Evolutionary conservation across 2,113 vertebrate species (phyloP), one percentile per base, ranked within the genome.

Genomic region (Nannospalax galili): DNA sequence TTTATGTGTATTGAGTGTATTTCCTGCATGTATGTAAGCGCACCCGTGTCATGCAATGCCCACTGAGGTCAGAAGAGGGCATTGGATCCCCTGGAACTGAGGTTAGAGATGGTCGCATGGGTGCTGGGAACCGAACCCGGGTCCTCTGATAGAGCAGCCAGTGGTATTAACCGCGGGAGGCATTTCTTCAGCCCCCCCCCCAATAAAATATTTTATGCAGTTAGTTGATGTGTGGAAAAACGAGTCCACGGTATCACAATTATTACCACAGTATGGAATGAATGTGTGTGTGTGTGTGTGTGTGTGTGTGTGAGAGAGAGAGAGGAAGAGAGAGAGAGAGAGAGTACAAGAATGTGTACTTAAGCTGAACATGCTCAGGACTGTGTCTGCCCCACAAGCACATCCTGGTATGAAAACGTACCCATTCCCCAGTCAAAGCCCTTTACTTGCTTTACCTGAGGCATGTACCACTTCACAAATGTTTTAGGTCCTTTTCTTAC

Each of bases 161-260:
- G n/a, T n/a, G n/a, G n/a, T n/a, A n/a, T n/a, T n/a, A n/a, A n/a
- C n/a, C n/a, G n/a, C n/a, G n/a, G n/a, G n/a, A n/a, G n/a, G n/a
- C n/a, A n/a, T n/a, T n/a, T n/a, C n/a, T n/a, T n/a, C n/a, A n/a
- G n/a, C n/a, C n/a, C n/a, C n/a, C n/a, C n/a, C n/a, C 42, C 4
- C 89, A 81, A 84, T 12, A 88, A 67, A 70, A n/a, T 37, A 56
- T 60, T 82, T 95, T 37, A 42, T 67, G 10, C 75, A 40, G 74
- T 67, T 86, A 82, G 90, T 79, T 45, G n/a, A 77, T 37, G 75
- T 88, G 92, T 90, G 92, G 60, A 85, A 92, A 74, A 42, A 77
- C 9, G 70, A 48, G 24, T 48, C 32, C 37, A 58, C 3, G 72
- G 1, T 91, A 60, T 37, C 17, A 60, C 12, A 26, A 60, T 81